Conservation (phyloP, 2,888 invertebrate species). For the Dasysyrphus tricinctus region DNA sequence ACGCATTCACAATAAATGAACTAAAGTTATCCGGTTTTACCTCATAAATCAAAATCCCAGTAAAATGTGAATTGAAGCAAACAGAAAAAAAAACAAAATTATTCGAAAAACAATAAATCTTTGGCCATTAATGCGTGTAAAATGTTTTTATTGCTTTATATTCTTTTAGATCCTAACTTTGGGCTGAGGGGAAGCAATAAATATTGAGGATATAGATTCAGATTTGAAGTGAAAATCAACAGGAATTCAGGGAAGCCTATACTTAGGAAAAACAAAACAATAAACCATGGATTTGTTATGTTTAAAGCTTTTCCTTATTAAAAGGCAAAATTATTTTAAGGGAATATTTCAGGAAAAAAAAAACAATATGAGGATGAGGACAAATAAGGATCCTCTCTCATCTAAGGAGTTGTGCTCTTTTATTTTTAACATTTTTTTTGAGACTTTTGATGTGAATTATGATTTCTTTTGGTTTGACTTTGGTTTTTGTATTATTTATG, state of each 20-base stretch:
- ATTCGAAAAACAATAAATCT: constrained; percentile 35
- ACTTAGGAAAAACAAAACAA: constrained; percentile 28
- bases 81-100: constrained; percentile 2
- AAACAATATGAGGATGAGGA: neutral
- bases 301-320: neutral
- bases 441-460: constrained; percentile 30
- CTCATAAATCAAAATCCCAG: constrained; percentile 24
- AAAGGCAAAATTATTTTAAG: neutral
- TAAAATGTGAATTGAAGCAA: neutral
- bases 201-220: constrained; percentile 22
- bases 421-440: constrained; percentile 6
- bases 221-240: constrained; percentile 46
- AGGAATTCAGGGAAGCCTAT: constrained; percentile 22
- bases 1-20: neutral
- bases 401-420: constrained; percentile 5
- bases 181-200: neutral
- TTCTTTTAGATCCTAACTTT: neutral
- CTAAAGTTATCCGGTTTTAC: constrained; percentile 41
- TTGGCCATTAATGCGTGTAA: constrained; percentile 46
- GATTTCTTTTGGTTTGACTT: constrained; percentile 23
- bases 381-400: neutral
- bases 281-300: constrained; percentile 37
- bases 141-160: constrained; percentile 40
- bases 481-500: constrained; percentile 22
- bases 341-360: neutral